Evolutionary conservation across 2,113 vertebrate species (phyloP).

Genomic region (Nothocercus julius): DNA sequence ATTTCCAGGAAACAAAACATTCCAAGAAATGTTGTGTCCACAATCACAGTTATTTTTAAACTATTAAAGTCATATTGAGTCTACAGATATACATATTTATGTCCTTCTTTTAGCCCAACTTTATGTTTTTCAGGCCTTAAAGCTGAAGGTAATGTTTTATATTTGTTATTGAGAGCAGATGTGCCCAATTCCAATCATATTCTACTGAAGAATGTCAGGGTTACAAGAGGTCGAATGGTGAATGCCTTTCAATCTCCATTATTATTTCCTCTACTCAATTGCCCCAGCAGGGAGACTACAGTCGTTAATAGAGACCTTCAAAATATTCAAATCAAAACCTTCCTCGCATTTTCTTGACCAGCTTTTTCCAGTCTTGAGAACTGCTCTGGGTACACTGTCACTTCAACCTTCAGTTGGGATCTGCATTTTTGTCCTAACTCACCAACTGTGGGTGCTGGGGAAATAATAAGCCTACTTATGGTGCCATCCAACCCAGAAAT

Average conservation of each 20-base stretch:
- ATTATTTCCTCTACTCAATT: constrained; percentile 82
- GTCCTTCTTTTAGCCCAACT: constrained; percentile 67
- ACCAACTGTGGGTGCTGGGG: background rate
- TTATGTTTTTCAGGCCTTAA: constrained; percentile 73
- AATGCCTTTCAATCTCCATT: constrained; percentile 80
- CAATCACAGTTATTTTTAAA: constrained; percentile 21
- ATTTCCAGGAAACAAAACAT: background rate
- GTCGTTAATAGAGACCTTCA: constrained; percentile 61
- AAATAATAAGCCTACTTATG: background rate
- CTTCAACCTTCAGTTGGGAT: background rate
- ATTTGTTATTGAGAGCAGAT: constrained; percentile 84
- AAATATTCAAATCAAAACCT: constrained; percentile 22
- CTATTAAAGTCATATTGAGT: constrained; percentile 47
- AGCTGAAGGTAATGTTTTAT: constrained; percentile 75
- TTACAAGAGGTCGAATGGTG: constrained; percentile 71
- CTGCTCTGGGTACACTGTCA: background rate
- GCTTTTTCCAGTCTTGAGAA: background rate
- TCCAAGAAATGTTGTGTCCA: background rate
- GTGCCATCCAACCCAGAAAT: background rate
- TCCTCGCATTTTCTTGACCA: background rate
- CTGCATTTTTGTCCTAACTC: background rate
- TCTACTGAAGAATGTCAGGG: constrained; percentile 74
- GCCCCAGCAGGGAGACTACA: constrained; percentile 68
- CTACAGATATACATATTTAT: constrained; percentile 30
- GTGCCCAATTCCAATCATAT: constrained; percentile 75